Conservation (phyloP, 2,113 vertebrate species). For the Zonotrichia leucophrys region DNA sequence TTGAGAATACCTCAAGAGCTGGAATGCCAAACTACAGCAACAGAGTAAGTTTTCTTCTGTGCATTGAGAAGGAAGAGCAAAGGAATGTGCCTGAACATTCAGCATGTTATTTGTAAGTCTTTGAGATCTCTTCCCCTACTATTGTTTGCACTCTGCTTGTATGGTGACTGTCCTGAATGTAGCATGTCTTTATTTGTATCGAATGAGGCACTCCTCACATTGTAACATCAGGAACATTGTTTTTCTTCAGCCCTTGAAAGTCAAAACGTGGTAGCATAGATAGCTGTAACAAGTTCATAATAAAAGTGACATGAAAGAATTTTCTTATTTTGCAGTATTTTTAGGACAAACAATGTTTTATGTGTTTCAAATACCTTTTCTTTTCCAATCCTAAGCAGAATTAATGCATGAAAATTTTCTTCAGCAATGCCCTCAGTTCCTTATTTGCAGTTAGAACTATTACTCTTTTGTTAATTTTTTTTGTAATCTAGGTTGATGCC, state of each 20-base stretch:
- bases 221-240: background rate
- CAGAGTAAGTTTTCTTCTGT: background rate
- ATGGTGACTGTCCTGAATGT: background rate
- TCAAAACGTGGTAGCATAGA: background rate
- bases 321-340: background rate
- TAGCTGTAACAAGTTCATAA: background rate
- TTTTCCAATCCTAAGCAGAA: background rate
- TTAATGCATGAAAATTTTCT: slow-evolving; percentile 7
- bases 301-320: background rate
- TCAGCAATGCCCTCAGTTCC: background rate
- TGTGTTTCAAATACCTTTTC: background rate
- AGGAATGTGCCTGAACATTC: background rate
- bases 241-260: slow-evolving; percentile 16
- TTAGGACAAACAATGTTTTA: slow-evolving; percentile 14
- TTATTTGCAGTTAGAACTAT: background rate
- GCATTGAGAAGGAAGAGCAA: background rate
- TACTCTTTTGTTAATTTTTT: background rate
- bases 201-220: background rate
- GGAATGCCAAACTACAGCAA: background rate
- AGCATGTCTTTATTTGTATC: background rate
- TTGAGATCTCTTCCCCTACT: background rate
- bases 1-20: background rate
- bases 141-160: background rate
- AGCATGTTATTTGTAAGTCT: background rate
- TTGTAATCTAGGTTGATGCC: background rate